Percentiles rank a stretch among this genome's conserved stretches.
Conservation (phyloP, 2,888 invertebrate genomes). For the Petrophora chlorosata region DNA sequence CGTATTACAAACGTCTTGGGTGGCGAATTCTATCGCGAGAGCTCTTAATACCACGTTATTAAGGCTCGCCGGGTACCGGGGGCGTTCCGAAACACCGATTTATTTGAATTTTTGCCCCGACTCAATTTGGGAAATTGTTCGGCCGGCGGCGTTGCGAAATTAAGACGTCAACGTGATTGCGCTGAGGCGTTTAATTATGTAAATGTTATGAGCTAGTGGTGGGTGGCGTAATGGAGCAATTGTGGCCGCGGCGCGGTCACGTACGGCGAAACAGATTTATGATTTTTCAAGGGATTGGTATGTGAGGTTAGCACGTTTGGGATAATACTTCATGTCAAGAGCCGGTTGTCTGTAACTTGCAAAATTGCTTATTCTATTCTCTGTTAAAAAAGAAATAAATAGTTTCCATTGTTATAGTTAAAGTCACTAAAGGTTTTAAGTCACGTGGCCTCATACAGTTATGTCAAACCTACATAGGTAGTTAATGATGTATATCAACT, state of each 20-base stretch:
- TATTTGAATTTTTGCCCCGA: conserved; percentile 83
- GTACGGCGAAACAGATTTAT: conserved; percentile 66
- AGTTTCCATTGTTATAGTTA: too few relatives aligned
- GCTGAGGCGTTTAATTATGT: conserved; percentile 81
- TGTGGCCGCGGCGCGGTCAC: conserved; percentile 70
- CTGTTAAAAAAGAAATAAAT: too few relatives aligned
- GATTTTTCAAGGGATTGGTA: conserved; percentile 51
- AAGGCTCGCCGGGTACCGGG: conserved; percentile 64
- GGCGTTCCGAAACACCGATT: conserved; percentile 74
- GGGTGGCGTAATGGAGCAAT: conserved; percentile 72
- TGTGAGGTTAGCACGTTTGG: conserved; percentile 34
- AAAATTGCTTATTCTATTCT: too few relatives aligned
- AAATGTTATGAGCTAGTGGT: conserved; percentile 79
- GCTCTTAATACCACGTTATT: conserved; percentile 79
- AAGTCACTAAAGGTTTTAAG: too few relatives aligned
- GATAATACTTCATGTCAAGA: conserved; percentile 10
- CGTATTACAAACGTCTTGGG: conserved; percentile 83
- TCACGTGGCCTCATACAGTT: too few relatives aligned
- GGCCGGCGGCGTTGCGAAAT: conserved; percentile 80
- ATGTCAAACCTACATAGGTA: too few relatives aligned
- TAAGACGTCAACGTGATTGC: conserved; percentile 83
- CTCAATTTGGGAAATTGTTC: conserved; percentile 83
- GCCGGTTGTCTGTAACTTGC: too few relatives aligned
- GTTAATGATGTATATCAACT: too few relatives aligned
- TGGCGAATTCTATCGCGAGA: conserved; percentile 83